Conservation (phyloP, 2,113 vertebrate species). For the Myodes glareolus region DNA sequence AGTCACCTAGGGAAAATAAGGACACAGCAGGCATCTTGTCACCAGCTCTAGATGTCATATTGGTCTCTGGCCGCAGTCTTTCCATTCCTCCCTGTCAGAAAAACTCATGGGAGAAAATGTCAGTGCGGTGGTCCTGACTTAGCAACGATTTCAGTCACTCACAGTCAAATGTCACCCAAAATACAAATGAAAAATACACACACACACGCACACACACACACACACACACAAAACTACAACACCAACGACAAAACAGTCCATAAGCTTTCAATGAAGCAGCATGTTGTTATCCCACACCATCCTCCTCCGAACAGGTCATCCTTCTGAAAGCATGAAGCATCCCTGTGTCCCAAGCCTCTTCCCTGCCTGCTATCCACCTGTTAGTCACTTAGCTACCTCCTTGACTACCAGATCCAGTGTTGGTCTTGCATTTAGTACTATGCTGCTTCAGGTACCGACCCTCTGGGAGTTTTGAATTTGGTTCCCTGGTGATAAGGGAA, state of each 20-base stretch:
- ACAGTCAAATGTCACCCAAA: neutral
- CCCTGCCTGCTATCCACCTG: neutral
- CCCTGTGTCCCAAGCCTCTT: neutral
- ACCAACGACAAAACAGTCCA: too few species aligned
- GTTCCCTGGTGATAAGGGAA: neutral
- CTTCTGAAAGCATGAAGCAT: neutral
- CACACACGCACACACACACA: neutral
- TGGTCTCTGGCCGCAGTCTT: neutral
- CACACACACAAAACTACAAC: neutral
- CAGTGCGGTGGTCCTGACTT: neutral
- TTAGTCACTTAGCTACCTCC: neutral
- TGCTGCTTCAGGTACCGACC: neutral
- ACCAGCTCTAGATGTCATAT: neutral
- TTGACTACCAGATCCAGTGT: neutral
- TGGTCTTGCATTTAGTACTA: neutral
- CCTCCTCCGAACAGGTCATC: neutral
- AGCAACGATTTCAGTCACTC: neutral
- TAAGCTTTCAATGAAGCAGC: neutral
- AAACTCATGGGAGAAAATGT: neutral
- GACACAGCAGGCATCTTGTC: neutral
- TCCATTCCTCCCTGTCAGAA: neutral
- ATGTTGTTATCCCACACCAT: neutral
- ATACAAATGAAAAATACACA: neutral
- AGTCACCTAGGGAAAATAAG: neutral
- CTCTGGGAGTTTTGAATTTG: neutral